Percentiles rank a stretch among this genome's conserved stretches.
Evolutionary conservation across 2,888 invertebrate species (phyloP).

Genomic region (Pristionchus maxplancki): DNA sequence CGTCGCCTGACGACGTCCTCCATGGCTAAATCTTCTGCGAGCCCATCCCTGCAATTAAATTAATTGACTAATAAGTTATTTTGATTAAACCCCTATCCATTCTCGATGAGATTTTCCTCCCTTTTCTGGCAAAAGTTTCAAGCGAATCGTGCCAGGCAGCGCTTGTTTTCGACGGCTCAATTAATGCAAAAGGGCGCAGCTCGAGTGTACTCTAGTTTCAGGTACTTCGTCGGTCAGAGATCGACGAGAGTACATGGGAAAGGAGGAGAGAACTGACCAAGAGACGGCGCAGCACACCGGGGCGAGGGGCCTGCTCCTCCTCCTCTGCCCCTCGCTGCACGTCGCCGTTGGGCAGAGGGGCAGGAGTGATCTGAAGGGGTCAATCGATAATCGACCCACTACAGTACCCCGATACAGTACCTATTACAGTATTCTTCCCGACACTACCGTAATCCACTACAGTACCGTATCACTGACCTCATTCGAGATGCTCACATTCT

Average conservation of each 20-base stretch:
- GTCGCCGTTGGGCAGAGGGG: not conserved
- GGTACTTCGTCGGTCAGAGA: no score
- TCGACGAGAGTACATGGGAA: no score
- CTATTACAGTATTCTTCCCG: no score
- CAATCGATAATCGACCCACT: no score
- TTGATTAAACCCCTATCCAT: no score
- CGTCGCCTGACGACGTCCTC: not conserved
- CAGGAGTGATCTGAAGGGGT: not conserved
- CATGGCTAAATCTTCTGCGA: not conserved
- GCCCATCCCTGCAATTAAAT: not conserved
- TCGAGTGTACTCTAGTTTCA: not conserved
- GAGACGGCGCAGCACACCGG: not conserved
- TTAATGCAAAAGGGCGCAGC: not conserved
- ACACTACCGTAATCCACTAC: no score
- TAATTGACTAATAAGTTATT: not conserved
- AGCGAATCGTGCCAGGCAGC: not conserved
- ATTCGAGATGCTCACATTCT: no score
- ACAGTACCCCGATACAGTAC: no score
- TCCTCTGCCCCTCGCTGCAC: no score
- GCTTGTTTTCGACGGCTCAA: not conserved
- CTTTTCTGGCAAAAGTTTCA: not conserved
- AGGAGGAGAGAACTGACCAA: not conserved
- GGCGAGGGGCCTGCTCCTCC: not conserved
- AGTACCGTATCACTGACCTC: no score
- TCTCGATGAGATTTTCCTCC: no score